These are phyloP conservation scores for Mimumesa dahlbomi DNA, from an alignment of 2,888 invertebrate genomes.

Conservation along the genomic window DNA sequence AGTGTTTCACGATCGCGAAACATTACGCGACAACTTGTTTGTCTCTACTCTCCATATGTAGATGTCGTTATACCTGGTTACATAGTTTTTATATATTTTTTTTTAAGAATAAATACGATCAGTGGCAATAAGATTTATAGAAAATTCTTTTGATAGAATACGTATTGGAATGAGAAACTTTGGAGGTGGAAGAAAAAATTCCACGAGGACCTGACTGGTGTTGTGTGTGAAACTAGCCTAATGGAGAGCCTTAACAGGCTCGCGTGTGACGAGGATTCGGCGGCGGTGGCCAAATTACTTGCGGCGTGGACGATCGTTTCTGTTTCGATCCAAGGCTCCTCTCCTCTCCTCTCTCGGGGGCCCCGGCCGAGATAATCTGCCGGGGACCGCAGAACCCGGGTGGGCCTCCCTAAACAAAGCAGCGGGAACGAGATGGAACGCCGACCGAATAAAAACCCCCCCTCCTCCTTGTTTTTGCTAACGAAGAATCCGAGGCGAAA, in stretches of 20 bases:
- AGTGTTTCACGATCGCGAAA: constrained; percentile 12
- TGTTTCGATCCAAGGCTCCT: constrained; percentile 36
- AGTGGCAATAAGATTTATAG: neutral
- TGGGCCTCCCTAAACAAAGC: constrained; percentile 28
- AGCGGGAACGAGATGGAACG: constrained; percentile 18
- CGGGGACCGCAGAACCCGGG: constrained; percentile 12
- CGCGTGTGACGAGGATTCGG: neutral
- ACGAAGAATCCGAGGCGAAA: neutral
- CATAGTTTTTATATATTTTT: no score
- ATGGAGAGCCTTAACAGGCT: constrained; percentile 27
- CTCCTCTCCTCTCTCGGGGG: neutral
- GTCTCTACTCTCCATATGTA: no score
- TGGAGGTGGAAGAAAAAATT: no score
- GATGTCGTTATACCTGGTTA: no score
- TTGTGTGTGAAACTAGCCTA: neutral
- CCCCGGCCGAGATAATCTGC: constrained; percentile 23
- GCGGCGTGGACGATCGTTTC: constrained; percentile 47
- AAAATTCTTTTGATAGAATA: neutral
- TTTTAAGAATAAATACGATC: no score
- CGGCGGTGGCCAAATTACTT: constrained; percentile 46
- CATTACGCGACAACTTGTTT: neutral
- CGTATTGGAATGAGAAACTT: neutral
- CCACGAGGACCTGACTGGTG: no score
- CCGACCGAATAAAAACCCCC: constrained; percentile 7
- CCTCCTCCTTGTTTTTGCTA: neutral